Evolutionary conservation across 1,140 invertebrate species (phyloP).

Genomic region (Apolygus lucorum): DNA sequence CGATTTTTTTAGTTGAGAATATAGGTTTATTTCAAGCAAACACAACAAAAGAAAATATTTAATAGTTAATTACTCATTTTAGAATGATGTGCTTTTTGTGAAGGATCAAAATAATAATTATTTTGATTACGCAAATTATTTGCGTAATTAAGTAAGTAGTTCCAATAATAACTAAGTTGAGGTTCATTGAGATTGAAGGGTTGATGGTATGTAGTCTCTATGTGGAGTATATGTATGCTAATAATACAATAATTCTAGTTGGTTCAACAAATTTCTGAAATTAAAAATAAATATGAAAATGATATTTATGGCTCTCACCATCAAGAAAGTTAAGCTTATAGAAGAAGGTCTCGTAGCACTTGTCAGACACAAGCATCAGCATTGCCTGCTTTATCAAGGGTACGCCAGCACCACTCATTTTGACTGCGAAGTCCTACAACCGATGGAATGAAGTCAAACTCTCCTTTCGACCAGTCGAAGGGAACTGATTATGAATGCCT

Average conservation of each 20-base stretch:
- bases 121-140: background rate
- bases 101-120: no score
- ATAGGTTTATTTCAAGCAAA: no score
- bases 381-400: constrained; percentile 40
- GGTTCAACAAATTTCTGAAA: constrained; percentile 17
- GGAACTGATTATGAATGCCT: no score
- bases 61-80: no score
- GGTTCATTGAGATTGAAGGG: background rate
- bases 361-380: constrained; percentile 49
- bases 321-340: constrained; percentile 63
- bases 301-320: constrained; percentile 44
- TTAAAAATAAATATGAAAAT: background rate
- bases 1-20: no score
- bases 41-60: no score
- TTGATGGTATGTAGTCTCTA: background rate
- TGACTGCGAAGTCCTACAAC: no score
- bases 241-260: constrained; percentile 2
- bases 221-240: background rate
- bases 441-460: no score
- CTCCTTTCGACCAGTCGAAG: no score
- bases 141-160: background rate
- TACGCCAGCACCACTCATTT: background rate
- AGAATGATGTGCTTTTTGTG: no score
- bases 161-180: background rate
- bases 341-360: constrained; percentile 69